Evolutionary conservation across 2,113 vertebrate species (phyloP).

Genomic region (Tyrannus savana): DNA sequence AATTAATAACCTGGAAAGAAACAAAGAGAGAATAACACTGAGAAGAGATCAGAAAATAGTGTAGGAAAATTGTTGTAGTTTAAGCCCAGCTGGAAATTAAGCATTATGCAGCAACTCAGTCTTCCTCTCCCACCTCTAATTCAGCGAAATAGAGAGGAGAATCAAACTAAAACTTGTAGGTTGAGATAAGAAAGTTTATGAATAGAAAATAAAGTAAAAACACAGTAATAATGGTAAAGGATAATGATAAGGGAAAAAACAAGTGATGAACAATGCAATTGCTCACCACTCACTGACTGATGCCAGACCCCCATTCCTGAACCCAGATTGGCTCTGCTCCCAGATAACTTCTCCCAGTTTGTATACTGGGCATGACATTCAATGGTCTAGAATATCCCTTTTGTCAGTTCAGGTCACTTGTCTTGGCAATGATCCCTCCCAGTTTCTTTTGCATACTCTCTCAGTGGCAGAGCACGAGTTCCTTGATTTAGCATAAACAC

Average conservation of each 20-base stretch:
- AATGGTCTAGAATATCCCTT: background rate
- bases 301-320: background rate
- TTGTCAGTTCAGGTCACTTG: background rate
- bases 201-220: background rate
- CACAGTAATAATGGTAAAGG: background rate
- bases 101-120: background rate
- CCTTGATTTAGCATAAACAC: background rate
- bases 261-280: background rate
- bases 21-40: background rate
- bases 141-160: background rate
- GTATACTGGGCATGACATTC: background rate
- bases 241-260: background rate
- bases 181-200: background rate
- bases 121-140: background rate
- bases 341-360: background rate
- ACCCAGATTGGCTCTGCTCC: background rate
- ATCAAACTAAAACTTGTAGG: background rate
- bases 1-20: background rate
- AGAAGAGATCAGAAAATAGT: background rate
- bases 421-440: background rate
- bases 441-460: background rate
- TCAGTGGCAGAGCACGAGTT: background rate
- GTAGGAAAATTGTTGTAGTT: background rate
- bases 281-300: background rate
- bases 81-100: background rate